Percentiles rank a stretch among this genome's conserved stretches.
These are phyloP conservation scores for Discoglossus pictus DNA, from an alignment of 2,797 vertebrate genomes.

Conservation along the genomic window DNA sequence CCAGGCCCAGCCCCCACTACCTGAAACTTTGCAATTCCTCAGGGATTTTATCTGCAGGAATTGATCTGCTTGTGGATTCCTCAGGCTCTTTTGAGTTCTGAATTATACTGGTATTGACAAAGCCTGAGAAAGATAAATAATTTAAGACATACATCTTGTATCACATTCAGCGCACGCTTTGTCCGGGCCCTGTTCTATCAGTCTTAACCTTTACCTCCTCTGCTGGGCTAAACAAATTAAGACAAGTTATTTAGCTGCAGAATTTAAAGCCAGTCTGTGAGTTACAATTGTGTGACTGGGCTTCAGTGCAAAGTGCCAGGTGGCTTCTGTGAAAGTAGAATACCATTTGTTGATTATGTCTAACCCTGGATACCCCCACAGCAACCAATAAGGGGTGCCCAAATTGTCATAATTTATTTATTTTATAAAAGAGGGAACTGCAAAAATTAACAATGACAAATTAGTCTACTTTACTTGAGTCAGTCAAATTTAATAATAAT, in stretches of 20 bases:
- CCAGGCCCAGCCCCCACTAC: conserved; percentile 36
- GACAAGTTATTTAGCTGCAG: conserved; percentile 45
- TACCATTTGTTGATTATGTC: conserved; percentile 3
- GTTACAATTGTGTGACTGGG: conserved; percentile 19
- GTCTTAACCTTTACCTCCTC: conserved; percentile 52
- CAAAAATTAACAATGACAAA: no score
- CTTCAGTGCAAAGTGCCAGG: conserved; percentile 10
- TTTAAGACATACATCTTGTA: conserved; percentile 51
- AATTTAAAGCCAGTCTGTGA: conserved; percentile 40
- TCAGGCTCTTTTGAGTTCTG: conserved; percentile 53
- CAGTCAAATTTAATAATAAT: no score
- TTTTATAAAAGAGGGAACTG: no score
- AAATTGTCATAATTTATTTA: no score
- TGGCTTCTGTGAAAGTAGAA: conserved; percentile 25
- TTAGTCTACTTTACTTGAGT: no score
- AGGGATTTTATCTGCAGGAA: conserved; percentile 52
- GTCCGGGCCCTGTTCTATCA: conserved; percentile 47
- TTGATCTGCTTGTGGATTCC: conserved; percentile 54
- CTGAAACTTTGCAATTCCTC: conserved; percentile 49
- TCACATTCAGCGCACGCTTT: conserved; percentile 50
- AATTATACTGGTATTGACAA: conserved; percentile 53
- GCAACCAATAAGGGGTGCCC: no score
- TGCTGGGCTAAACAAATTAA: conserved; percentile 47
- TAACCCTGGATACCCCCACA: no score
- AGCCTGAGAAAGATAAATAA: conserved; percentile 53